These are phyloP conservation scores for Macrostomum lignano DNA, from an alignment of 1,140 invertebrate genomes.

Conservation along the genomic window DNA sequence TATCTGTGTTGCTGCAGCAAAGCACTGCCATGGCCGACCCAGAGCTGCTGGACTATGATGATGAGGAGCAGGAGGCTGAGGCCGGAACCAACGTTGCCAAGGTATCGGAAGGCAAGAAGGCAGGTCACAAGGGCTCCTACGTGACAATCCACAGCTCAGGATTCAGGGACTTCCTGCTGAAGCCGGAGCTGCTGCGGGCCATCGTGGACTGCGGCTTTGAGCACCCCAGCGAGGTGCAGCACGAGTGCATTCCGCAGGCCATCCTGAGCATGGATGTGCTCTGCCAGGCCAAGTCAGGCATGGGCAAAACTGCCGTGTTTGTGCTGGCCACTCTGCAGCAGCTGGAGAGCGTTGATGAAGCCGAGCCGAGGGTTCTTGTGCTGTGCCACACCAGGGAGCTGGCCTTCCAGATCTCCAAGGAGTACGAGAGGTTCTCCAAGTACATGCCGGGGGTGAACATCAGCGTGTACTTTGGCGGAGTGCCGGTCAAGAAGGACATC, in stretches of 20 bases:
- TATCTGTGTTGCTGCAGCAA: no score
- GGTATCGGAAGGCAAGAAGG: slow-evolving; percentile 25
- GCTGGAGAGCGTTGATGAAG: slow-evolving; percentile 35
- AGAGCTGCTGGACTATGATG: slow-evolving; percentile 29
- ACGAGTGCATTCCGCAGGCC: slow-evolving; percentile 29
- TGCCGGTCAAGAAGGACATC: slow-evolving; percentile 84
- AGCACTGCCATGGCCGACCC: no score
- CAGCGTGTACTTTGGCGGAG: slow-evolving; percentile 28
- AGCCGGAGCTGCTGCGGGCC: slow-evolving; percentile 79
- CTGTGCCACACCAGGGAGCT: slow-evolving; percentile 92
- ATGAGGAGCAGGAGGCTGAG: slow-evolving; percentile 21
- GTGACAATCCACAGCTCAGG: slow-evolving; percentile 90
- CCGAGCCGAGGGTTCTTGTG: slow-evolving; percentile 50
- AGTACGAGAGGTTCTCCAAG: slow-evolving; percentile 90
- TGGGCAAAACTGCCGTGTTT: slow-evolving; percentile 98
- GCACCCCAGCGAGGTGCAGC: slow-evolving; percentile 67
- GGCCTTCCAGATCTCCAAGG: slow-evolving; percentile 94
- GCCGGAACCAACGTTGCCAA: slow-evolving; percentile 17
- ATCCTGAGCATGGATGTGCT: slow-evolving; percentile 95
- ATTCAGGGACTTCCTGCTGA: slow-evolving; percentile 50
- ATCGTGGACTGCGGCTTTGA: slow-evolving; percentile 98
- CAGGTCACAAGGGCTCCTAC: slow-evolving; percentile 37
- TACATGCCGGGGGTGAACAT: slow-evolving; percentile 74
- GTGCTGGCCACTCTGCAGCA: slow-evolving; percentile 83
- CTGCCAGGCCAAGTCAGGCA: slow-evolving; percentile 96